Evolutionary conservation across 2,113 vertebrate genomes (phyloP), one percentile per base, ranked within the genome.

Genomic region (Callospermophilus lateralis): DNA sequence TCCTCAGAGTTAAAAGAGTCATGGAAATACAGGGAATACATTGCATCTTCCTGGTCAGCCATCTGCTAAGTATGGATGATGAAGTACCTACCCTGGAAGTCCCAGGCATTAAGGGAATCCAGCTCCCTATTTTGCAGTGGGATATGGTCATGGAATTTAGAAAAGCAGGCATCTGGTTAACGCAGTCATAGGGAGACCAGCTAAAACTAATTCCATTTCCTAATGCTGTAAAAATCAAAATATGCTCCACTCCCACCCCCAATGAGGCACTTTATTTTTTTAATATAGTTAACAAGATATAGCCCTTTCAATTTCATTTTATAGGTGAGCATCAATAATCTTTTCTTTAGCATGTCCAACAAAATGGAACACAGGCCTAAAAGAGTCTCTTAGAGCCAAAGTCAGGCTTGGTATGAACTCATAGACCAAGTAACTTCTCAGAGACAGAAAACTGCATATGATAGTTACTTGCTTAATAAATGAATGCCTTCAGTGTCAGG

Each of bases 181-280:
- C 45, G 12, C 94, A 34, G 8, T 95, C 28, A 53, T 7, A 39
- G 48, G 32, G 68, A 93, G 84, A 73, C 8, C 30, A 76, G 30
- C 42, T 79, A 87, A 84, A 87, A 72, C 22, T 26, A 6, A 78
- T 84, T 84, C 48, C 0, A 90, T 70, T 93, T 85, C 48, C 85
- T 85, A 96, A 94, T 65, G 68, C 73, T 51, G 0, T 22, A 84
- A 94, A 95, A 96, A 32, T 63, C n/a, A 81, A 90, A 89, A 84
- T 19, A 16, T 61, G 58, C 8, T 61, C 55, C 2, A 51, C 12
- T 13, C 48, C 48, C 48, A 11, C 34, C 8, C 4, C 24, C 32
- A 28, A 53, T 12, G 74, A 61, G 58, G 58, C 22, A 61, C 22
- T 87, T 79, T 81, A 37, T 63, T 55, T 83, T 78, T 83, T 65